Evolutionary conservation across 2,888 invertebrate genomes (phyloP).

Genomic region (Cheilosia impressa): DNA sequence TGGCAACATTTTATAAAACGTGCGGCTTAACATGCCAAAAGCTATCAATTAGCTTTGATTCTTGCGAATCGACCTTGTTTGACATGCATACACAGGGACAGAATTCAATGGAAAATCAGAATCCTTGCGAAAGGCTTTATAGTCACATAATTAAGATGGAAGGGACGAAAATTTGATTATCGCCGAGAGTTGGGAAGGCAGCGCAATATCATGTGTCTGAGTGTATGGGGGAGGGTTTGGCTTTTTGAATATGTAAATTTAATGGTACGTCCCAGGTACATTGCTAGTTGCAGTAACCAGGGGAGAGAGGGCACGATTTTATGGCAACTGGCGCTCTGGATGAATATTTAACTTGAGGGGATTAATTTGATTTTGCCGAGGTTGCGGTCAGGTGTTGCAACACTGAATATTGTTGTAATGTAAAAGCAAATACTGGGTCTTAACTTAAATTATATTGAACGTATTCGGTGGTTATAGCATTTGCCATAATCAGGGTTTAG

Average conservation of each 20-base stretch:
- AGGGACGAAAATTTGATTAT: constrained; percentile 68
- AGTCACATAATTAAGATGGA: constrained; percentile 64
- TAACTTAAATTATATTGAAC: no score
- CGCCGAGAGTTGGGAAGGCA: constrained; percentile 41
- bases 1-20: neutral
- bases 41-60: constrained; percentile 47
- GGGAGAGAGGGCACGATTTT: constrained; percentile 8
- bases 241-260: constrained; percentile 42
- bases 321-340: constrained; percentile 39
- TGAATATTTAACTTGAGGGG: constrained; percentile 53
- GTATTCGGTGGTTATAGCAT: no score
- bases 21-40: constrained; percentile 18
- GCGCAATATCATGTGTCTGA: constrained; percentile 6
- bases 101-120: constrained; percentile 45
- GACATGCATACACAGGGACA: constrained; percentile 3
- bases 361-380: constrained; percentile 55
- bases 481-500: no score
- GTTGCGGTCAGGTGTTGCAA: constrained; percentile 31
- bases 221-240: neutral
- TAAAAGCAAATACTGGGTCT: no score
- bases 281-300: neutral
- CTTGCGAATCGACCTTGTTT: constrained; percentile 34
- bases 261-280: constrained; percentile 17
- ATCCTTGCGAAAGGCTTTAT: constrained; percentile 52
- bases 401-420: neutral